Evolutionary conservation across 2,113 vertebrate genomes (phyloP).

Genomic region (Abramis brama): DNA sequence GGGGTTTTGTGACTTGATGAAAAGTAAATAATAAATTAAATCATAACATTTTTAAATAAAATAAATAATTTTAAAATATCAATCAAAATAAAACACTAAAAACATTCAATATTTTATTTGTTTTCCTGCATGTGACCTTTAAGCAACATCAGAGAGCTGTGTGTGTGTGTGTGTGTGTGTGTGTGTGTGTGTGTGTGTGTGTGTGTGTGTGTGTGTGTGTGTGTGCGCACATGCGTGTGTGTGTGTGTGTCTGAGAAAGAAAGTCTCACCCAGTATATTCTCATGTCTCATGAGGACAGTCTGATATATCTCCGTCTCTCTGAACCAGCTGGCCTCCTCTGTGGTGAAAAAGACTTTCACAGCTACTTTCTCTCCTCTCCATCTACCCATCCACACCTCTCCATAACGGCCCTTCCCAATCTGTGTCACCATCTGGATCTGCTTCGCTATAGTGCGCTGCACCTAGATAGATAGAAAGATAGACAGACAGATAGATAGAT

Average conservation of each 20-base stretch:
- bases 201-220: background rate
- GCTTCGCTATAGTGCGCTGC: slow-evolving; percentile 96
- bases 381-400: slow-evolving; percentile 97
- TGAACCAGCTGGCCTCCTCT: slow-evolving; percentile 98
- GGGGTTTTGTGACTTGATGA: too few species aligned
- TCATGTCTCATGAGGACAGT: slow-evolving; percentile 97
- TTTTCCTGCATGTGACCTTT: too few species aligned
- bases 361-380: slow-evolving; percentile 94
- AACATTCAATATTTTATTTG: too few species aligned
- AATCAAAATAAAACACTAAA: too few species aligned
- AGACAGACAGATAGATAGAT: background rate
- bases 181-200: too few species aligned
- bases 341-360: slow-evolving; percentile 98
- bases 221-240: too few species aligned
- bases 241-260: background rate
- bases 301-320: slow-evolving; percentile 98
- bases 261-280: slow-evolving; percentile 90
- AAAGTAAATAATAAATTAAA: too few species aligned
- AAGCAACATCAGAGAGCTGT: too few species aligned
- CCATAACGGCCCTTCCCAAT: slow-evolving; percentile 97
- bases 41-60: too few species aligned
- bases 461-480: slow-evolving; percentile 74
- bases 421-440: slow-evolving; percentile 98
- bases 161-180: too few species aligned
- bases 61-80: too few species aligned